phyloP scores from a whole-genome alignment of 2,113 vertebrate genomes.

The Notarius lentiginosus region DNA sequence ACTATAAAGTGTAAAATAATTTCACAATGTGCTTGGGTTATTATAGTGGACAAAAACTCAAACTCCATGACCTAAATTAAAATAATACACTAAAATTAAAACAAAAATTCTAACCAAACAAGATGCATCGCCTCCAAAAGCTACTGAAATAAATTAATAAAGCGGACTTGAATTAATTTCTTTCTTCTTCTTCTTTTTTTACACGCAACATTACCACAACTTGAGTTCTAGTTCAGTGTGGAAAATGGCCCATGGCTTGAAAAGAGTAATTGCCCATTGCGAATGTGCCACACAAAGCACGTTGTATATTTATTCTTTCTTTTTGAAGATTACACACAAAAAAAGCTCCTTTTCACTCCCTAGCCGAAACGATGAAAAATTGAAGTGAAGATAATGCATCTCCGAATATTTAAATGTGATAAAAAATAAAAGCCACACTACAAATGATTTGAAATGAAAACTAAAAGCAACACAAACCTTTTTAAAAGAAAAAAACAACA shows the following conservation, averaged over 20 bases:
- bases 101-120: too few relatives aligned
- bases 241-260: conserved; percentile 10
- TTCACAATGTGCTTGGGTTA: neutral
- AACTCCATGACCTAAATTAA: too few relatives aligned
- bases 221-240: neutral
- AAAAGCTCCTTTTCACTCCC: neutral
- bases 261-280: conserved; percentile 20
- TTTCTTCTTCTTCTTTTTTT: conserved; percentile 31
- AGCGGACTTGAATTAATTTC: neutral
- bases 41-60: too few relatives aligned
- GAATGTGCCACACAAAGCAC: neutral
- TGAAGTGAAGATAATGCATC: neutral
- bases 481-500: neutral
- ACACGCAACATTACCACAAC: conserved; percentile 1
- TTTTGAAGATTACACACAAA: neutral
- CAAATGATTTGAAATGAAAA: neutral
- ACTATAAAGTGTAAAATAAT: neutral
- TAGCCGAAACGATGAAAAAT: neutral
- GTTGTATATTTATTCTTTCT: neutral
- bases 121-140: too few relatives aligned
- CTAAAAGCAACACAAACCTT: neutral
- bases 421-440: neutral
- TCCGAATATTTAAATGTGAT: neutral
- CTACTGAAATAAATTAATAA: neutral
- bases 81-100: too few relatives aligned